Evolutionary conservation across 1,140 invertebrate species (phyloP).

Genomic region (Mizuhopecten yessoensis): DNA sequence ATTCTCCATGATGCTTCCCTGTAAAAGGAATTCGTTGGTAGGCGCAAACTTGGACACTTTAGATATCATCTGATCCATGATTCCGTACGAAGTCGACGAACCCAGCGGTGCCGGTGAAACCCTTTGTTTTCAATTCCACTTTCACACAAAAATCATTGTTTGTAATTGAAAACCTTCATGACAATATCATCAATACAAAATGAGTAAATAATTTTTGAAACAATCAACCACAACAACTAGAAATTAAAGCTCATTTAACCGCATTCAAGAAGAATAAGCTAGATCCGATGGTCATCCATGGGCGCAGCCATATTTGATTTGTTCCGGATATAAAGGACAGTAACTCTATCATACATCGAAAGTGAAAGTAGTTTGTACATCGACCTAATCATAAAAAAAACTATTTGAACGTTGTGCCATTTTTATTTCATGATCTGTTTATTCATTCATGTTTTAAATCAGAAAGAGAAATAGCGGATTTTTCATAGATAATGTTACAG

Average conservation of each 20-base stretch:
- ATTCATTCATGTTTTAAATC: too few species aligned
- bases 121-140: neutral
- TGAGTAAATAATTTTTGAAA: too few species aligned
- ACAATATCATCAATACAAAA: too few species aligned
- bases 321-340: neutral
- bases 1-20: constrained; percentile 95
- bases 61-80: constrained; percentile 46
- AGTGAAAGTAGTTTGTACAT: too few species aligned
- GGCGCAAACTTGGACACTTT: constrained; percentile 60
- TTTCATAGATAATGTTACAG: too few species aligned
- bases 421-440: too few species aligned
- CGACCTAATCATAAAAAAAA: too few species aligned
- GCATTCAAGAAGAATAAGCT: neutral
- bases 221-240: too few species aligned
- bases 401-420: too few species aligned
- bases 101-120: neutral
- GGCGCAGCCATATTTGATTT: constrained; percentile 9
- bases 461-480: too few species aligned
- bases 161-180: neutral
- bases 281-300: neutral
- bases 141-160: neutral
- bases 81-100: neutral
- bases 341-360: neutral
- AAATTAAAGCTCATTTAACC: too few species aligned
- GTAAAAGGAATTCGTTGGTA: constrained; percentile 90